Evolutionary conservation across 2,888 invertebrate species (phyloP), one percentile per base, ranked within the genome.

Genomic region (Strigamia crassipes): DNA sequence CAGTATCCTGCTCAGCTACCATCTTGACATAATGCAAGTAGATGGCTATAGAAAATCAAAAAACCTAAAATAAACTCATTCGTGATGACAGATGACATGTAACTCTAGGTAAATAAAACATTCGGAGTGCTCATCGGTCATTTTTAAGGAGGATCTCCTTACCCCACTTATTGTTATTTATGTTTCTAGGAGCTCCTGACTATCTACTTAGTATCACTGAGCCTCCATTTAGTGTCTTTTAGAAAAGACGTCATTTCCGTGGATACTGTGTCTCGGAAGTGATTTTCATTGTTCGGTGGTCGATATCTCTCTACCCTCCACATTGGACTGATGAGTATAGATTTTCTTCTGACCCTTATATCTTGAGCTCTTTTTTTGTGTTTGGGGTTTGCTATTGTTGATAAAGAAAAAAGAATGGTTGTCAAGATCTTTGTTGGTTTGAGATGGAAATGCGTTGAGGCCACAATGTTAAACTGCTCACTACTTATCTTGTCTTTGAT

Each of bases 401-500:
- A 61, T 61, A 61, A 61, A 6, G 61, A 61, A 61, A 61, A n/a
- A 61, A 18, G 61, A 61, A n/a, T 18, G 61, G 61, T 61, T 61
- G 61, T 61, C 61, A 61, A 15, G 61, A 61, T 9, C 15, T 15
- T 61, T 61, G 61, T 61, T n/a, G 61, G n/a, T 61, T 3, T 9
- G 21, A 61, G 61, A 61, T 15, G 61, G 61, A 61, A 61, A 21
- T 61, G 61, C 61, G 61, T 18, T n/a, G 61, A 61, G 61, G 61
- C 61, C 61, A 61, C n/a, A 15, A 61, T 18, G 61, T 61, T 61
- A 18, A 61, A 61, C 61, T 61, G 61, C 61, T 61, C 18, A n/a
- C 61, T 61, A 61, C 61, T 61, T 18, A 61, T 61, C 61, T 61
- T 61, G 61, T 18, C 21, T 61, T 61, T 61, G 61, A 61, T 61